These are phyloP conservation scores for Apostichopus parvimensis DNA, from an alignment of 35 echinoderm and acorn worm genomes.

Conservation along the genomic window DNA sequence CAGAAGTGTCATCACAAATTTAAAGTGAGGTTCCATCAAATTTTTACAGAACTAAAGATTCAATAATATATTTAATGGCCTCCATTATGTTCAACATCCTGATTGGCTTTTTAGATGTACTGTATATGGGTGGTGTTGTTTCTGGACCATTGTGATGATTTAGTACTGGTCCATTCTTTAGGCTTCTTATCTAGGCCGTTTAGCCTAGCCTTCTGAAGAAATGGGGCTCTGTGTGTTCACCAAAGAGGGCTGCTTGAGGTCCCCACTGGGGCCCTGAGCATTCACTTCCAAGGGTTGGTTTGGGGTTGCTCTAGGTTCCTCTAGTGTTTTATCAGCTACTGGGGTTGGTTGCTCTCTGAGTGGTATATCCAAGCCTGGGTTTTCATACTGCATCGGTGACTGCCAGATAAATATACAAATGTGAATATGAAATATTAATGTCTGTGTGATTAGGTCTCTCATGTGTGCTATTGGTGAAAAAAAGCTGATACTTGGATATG, in stretches of 20 bases:
- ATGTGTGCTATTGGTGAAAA: too few species aligned
- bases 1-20: too few species aligned
- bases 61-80: too few species aligned
- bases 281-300: neutral
- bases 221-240: neutral
- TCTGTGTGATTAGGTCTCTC: too few species aligned
- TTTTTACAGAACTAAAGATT: too few species aligned
- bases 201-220: neutral
- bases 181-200: slow-evolving; percentile 19
- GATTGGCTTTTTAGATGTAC: neutral
- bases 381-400: neutral
- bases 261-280: too few species aligned
- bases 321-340: slow-evolving; percentile 24
- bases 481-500: too few species aligned
- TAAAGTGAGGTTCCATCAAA: too few species aligned
- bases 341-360: slow-evolving; percentile 19
- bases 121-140: slow-evolving; percentile 30
- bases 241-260: neutral
- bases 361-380: neutral
- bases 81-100: too few species aligned
- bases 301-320: neutral
- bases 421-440: too few species aligned
- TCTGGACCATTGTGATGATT: slow-evolving; percentile 31
- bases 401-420: too few species aligned
- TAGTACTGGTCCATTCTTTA: slow-evolving; percentile 11